Conservation (phyloP, 2,888 invertebrate species). For the Physocephala rufipes region DNA sequence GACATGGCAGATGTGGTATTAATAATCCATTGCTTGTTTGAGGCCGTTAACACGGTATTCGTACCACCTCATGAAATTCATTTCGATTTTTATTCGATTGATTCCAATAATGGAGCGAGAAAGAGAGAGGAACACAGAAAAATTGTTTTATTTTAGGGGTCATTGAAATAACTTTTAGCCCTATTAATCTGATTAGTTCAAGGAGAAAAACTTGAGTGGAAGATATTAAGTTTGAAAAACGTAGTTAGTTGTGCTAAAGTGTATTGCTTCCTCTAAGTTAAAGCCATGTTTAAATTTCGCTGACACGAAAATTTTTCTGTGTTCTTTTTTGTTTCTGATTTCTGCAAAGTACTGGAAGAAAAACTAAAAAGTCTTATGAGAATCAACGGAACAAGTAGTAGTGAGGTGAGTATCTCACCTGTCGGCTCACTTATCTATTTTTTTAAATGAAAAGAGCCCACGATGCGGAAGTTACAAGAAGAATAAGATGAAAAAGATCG, state of each 20-base stretch:
- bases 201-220: slow-evolving; percentile 31
- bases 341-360: not conserved
- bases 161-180: no score
- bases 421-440: no score
- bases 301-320: not conserved
- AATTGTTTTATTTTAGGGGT: no score
- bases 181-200: slow-evolving; percentile 4
- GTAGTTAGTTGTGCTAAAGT: slow-evolving; percentile 25
- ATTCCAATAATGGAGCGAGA: no score
- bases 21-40: slow-evolving; percentile 14
- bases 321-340: no score
- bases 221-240: slow-evolving; percentile 35
- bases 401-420: no score
- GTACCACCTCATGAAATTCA: not conserved
- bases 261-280: slow-evolving; percentile 24
- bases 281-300: slow-evolving; percentile 6
- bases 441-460: no score
- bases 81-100: not conserved
- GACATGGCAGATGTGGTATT: slow-evolving; percentile 7
- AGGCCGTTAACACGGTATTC: not conserved
- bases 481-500: no score
- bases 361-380: not conserved
- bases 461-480: no score
- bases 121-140: no score
- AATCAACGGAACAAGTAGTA: not conserved